phyloP scores from a whole-genome alignment of 2,888 invertebrate species.

The Brachyptera putata region DNA sequence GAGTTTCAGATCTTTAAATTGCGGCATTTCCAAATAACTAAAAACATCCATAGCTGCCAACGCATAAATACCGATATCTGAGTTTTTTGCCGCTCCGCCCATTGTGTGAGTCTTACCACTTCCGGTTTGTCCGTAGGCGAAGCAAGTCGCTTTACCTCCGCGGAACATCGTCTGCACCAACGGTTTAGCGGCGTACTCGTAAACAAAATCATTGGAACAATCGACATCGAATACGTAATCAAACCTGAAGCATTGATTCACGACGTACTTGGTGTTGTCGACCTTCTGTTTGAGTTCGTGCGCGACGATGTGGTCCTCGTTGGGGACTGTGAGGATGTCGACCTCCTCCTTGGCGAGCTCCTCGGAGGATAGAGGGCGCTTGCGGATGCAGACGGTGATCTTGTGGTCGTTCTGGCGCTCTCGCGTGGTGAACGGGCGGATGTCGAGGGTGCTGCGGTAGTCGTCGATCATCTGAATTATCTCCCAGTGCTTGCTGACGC shows the following conservation, averaged over 20 bases:
- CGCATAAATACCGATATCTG: constrained; percentile 95
- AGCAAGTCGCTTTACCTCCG: constrained; percentile 98
- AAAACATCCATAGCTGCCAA: constrained; percentile 96
- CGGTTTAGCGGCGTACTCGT: constrained; percentile 97
- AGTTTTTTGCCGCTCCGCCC: constrained; percentile 92
- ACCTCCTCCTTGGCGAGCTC: constrained; percentile 83
- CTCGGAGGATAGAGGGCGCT: constrained; percentile 93
- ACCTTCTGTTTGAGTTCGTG: constrained; percentile 95
- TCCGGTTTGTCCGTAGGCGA: constrained; percentile 99
- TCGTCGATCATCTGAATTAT: constrained; percentile 47
- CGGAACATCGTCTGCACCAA: constrained; percentile 97
- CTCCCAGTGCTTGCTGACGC: constrained; percentile 9
- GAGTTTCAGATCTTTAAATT: constrained; percentile 62
- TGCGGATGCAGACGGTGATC: constrained; percentile 97
- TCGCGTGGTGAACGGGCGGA: constrained; percentile 77
- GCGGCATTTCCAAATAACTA: constrained; percentile 66
- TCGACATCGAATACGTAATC: constrained; percentile 98
- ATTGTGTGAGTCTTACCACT: constrained; percentile 96
- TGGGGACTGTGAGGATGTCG: constrained; percentile 95
- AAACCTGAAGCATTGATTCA: constrained; percentile 96
- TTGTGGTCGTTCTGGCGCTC: constrained; percentile 91
- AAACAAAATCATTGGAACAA: constrained; percentile 93
- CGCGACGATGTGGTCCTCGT: constrained; percentile 86
- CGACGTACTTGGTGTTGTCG: constrained; percentile 96
- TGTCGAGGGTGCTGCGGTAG: constrained; percentile 78